These are phyloP conservation scores for Anthonomus grandis DNA, from an alignment of 1,140 invertebrate species.

Conservation along the genomic window DNA sequence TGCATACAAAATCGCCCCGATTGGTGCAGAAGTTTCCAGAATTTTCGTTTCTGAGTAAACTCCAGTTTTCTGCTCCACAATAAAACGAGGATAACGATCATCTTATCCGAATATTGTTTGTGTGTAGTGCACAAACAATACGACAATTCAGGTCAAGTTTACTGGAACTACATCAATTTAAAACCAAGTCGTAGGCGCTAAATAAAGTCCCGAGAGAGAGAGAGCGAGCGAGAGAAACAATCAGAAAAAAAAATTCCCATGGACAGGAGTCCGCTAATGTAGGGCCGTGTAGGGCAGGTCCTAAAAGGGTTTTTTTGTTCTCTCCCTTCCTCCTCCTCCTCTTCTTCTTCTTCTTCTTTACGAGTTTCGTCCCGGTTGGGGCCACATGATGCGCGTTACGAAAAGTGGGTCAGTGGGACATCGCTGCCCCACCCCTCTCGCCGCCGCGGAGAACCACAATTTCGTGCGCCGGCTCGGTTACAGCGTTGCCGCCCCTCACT, in stretches of 20 bases:
- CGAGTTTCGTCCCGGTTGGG: not conserved
- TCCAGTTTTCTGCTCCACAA: too few species aligned
- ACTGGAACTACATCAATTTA: not conserved
- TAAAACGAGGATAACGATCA: too few species aligned
- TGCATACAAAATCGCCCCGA: too few species aligned
- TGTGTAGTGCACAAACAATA: too few species aligned
- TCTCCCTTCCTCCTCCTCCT: not conserved
- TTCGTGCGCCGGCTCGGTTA: too few species aligned
- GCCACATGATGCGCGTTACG: conserved; percentile 44
- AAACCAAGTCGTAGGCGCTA: not conserved
- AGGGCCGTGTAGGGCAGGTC: conserved; percentile 39
- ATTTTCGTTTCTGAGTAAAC: too few species aligned
- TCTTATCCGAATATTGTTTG: too few species aligned
- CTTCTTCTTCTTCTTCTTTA: not conserved
- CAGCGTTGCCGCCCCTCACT: too few species aligned
- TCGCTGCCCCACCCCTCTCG: conserved; percentile 52
- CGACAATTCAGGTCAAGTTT: conserved; percentile 5
- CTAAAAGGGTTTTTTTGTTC: conserved; percentile 29
- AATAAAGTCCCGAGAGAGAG: not conserved
- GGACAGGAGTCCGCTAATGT: conserved; percentile 9
- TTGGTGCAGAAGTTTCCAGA: too few species aligned
- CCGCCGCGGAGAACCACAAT: conserved; percentile 48
- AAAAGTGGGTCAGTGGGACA: conserved; percentile 69
- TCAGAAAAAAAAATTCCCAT: not conserved
- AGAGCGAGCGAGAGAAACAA: not conserved